Conservation (phyloP, 2,888 invertebrate genomes). For the Schizaphis graminum region DNA sequence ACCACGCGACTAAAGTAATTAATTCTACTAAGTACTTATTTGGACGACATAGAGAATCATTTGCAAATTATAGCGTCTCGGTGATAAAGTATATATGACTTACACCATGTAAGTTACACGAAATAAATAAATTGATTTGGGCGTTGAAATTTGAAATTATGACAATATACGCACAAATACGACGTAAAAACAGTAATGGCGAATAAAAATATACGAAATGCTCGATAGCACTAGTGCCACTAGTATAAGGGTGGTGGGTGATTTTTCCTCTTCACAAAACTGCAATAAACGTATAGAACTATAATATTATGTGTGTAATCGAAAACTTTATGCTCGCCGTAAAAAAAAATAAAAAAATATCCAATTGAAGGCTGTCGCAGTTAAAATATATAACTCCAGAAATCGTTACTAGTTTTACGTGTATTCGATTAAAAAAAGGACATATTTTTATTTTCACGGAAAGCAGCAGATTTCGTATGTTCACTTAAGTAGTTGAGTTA, state of each 20-base stretch:
- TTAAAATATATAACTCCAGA: background rate
- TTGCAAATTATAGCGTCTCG: conserved; percentile 10
- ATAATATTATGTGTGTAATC: conserved; percentile 33
- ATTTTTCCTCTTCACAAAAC: background rate
- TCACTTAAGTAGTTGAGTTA: background rate
- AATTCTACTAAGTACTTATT: conserved; percentile 47
- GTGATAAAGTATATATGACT: background rate
- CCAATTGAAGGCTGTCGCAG: conserved; percentile 3
- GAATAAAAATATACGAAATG: background rate
- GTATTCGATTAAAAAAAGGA: conserved; percentile 1
- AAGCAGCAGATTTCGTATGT: background rate
- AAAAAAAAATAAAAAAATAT: background rate
- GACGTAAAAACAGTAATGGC: background rate
- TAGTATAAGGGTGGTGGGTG: background rate
- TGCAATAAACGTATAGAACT: background rate
- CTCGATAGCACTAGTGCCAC: background rate
- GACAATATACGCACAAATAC: background rate
- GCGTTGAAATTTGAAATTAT: background rate
- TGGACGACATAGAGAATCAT: background rate
- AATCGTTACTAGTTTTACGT: conserved; percentile 10
- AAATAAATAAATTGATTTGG: background rate
- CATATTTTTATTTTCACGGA: background rate
- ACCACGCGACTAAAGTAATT: conserved; percentile 33
- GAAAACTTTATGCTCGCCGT: conserved; percentile 15
- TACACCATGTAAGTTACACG: background rate